Base-by-base conservation (phyloP, 2,797 vertebrate species). In the Lagodon rhomboides region DNA sequence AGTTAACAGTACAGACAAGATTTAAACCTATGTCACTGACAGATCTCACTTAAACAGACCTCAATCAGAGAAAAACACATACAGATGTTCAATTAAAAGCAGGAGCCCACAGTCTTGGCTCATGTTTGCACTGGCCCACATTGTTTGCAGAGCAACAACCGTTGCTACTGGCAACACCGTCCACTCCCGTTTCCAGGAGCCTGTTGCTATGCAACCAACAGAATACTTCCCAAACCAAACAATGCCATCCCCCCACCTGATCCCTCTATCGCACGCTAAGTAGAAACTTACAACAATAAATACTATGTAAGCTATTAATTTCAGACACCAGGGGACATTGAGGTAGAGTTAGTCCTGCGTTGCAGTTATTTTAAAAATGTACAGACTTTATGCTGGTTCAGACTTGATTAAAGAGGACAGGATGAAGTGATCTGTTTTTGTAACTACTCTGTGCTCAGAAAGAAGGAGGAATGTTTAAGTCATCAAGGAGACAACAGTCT, bases 181-280 rank as follows among this genome's bases (percentile, higher is more conserved):
- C 96, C 96, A 95, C 97, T 97, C 96, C 96, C 90, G 96, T 94
- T 96, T 96, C 96, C 95, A 96, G 94, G 95, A 95, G 93, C 95
- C 93, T 92, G 97, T 99, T 97, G 97, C 98, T 84, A 87, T 53
- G 98, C 95, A 88, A 98, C 98, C 77, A 79, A 85, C 91, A 96
- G 95, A 97, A 97, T 97, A 96, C 97, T 97, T 97, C 97, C 97
- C 97, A 99, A 99, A 98, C 95, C 96, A 99, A 99, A 98, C 97
- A 99, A 97, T 97, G 96, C 96, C 96, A 95, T 94, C 95, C 95
- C 91, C 96, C 92, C 85, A 95, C 95, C 95, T 96, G 95, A 96
- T 94, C 95, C 94, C 88, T 95, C 94, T 94, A 95, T 96, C 94
- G 95, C 95, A 95, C 94, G 94, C 95, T 94, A 96, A 95, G 95